Evolutionary conservation across 2,888 invertebrate genomes (phyloP).

Genomic region (Dendrolimus houi): DNA sequence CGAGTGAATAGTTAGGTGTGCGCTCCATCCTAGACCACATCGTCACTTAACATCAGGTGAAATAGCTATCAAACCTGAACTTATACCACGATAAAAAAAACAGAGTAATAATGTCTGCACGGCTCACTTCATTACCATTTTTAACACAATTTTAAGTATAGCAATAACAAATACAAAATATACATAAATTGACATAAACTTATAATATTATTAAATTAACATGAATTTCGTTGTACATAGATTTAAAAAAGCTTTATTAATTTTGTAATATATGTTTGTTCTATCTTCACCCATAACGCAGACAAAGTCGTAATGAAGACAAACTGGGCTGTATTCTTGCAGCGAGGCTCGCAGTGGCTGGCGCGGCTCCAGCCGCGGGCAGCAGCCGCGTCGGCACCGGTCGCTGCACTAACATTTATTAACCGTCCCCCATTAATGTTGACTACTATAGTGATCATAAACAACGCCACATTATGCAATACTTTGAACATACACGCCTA

Average conservation of each 20-base stretch:
- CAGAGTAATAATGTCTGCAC: too few relatives aligned
- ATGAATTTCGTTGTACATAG: background rate
- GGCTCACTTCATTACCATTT: too few relatives aligned
- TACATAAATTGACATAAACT: too few relatives aligned
- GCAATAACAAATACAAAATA: too few relatives aligned
- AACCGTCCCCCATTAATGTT: constrained; percentile 25
- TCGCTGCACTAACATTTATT: constrained; percentile 31
- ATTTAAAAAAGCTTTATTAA: background rate
- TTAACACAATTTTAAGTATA: too few relatives aligned
- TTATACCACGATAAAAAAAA: too few relatives aligned
- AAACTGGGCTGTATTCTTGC: constrained; percentile 33
- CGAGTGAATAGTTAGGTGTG: too few relatives aligned
- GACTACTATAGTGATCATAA: background rate
- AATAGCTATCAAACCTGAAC: too few relatives aligned
- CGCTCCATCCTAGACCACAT: too few relatives aligned
- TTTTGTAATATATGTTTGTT: background rate
- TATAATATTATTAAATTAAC: too few relatives aligned
- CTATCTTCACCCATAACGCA: background rate
- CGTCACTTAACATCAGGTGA: too few relatives aligned
- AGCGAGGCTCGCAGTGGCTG: constrained; percentile 30
- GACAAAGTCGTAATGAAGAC: constrained; percentile 37
- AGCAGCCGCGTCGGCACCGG: constrained; percentile 16
- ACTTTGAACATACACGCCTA: background rate
- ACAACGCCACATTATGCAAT: constrained; percentile 13
- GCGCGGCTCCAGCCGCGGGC: constrained; percentile 26